phyloP scores from a whole-genome alignment of 2,797 vertebrate species.

The Anabacerthia variegaticeps region DNA sequence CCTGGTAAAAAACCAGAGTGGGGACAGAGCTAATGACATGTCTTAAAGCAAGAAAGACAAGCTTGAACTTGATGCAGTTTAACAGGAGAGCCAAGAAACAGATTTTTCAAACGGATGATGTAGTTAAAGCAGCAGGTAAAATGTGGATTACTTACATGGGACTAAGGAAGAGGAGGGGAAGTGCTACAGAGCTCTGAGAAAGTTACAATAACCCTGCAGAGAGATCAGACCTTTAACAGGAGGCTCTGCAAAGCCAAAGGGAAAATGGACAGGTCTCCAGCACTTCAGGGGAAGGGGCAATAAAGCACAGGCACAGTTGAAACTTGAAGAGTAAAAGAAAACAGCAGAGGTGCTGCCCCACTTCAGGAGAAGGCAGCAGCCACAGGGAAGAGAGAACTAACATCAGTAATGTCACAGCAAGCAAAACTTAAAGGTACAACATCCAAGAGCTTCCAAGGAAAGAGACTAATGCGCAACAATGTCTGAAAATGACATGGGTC shows the following conservation, averaged over 20 bases:
- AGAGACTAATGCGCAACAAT: fast-evolving
- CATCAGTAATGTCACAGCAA: background rate
- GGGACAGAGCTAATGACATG: slow-evolving; percentile 46
- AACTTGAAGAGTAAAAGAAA: background rate
- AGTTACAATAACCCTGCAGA: background rate
- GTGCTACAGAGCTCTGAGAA: background rate
- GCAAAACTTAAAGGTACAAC: background rate
- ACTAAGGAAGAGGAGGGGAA: background rate
- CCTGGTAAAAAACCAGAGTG: background rate
- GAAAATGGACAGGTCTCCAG: background rate
- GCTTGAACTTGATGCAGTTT: slow-evolving; percentile 47
- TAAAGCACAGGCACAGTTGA: background rate
- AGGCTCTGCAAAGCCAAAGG: background rate
- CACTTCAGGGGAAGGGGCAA: background rate
- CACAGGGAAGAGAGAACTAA: background rate
- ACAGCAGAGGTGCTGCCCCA: background rate
- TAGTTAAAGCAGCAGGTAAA: slow-evolving; percentile 10
- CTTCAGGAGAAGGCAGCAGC: background rate
- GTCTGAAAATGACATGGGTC: background rate
- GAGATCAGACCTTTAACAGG: background rate
- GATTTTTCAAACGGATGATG: background rate
- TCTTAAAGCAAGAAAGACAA: slow-evolving; percentile 41
- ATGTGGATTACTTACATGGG: background rate
- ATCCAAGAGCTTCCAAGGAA: background rate
- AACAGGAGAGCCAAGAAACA: slow-evolving; percentile 40